phyloP scores from a whole-genome alignment of 2,113 vertebrate genomes.

The Merops nubicus region DNA sequence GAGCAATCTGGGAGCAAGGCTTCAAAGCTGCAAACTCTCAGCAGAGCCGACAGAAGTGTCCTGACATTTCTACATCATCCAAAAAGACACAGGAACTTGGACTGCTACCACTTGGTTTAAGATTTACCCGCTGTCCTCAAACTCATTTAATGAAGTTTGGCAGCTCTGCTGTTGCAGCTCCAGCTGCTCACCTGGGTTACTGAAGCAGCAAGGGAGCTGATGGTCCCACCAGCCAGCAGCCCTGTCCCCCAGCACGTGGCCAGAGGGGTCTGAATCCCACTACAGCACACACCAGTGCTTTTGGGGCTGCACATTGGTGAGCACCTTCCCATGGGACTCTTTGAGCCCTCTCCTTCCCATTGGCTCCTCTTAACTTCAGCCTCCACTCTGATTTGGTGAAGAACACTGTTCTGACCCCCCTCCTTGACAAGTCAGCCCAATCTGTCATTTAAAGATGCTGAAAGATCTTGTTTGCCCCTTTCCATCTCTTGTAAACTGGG shows the following conservation, averaged over 20 bases:
- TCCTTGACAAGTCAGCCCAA: background rate
- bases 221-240: background rate
- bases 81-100: background rate
- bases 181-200: background rate
- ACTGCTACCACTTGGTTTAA: too few relatives aligned
- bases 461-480: background rate
- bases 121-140: background rate
- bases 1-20: background rate
- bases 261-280: background rate
- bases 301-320: rapidly evolving
- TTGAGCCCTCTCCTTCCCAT: rapidly evolving
- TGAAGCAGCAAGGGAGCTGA: rapidly evolving
- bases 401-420: background rate
- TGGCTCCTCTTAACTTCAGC: background rate
- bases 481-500: background rate
- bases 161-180: background rate
- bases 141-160: background rate
- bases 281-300: rapidly evolving
- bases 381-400: background rate
- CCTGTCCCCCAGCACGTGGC: rapidly evolving
- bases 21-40: too few relatives aligned
- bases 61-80: background rate
- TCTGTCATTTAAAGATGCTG: background rate
- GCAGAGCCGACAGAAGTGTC: background rate
- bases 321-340: background rate